Evolutionary conservation across 2,888 invertebrate species (phyloP).

Genomic region (Nemurella pictetii): DNA sequence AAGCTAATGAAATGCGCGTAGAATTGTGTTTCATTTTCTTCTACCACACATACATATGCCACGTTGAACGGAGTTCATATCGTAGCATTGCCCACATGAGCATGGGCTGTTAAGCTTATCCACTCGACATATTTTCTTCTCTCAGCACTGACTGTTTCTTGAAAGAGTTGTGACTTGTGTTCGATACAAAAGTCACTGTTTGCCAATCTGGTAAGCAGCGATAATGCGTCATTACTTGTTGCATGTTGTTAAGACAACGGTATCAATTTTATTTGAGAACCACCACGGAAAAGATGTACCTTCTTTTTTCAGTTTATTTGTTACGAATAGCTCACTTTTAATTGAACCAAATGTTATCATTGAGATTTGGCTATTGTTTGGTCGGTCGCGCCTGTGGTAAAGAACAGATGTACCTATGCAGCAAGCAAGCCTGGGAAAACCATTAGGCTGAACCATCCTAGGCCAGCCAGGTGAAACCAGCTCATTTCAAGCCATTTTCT

Average conservation of each 20-base stretch:
- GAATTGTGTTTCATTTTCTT: neutral
- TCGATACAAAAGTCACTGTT: neutral
- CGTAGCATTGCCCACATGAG: neutral
- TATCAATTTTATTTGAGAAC: neutral
- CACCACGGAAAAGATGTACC: neutral
- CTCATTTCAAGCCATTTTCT: neutral
- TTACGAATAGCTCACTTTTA: neutral
- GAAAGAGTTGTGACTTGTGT: neutral
- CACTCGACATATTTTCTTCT: neutral
- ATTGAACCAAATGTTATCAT: too few relatives aligned
- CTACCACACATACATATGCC: neutral
- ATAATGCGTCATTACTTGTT: neutral
- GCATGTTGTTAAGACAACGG: neutral
- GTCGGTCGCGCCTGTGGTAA: neutral
- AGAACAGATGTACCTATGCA: neutral
- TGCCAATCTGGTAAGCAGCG: neutral
- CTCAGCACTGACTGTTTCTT: neutral
- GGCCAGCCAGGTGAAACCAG: neutral
- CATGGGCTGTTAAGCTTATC: neutral
- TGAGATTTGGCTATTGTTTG: neutral
- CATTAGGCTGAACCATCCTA: neutral
- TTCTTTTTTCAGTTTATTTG: neutral
- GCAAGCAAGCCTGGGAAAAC: neutral
- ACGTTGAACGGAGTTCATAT: neutral
- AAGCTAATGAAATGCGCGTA: neutral